Evolutionary conservation across 2,888 invertebrate species (phyloP).

Genomic region (Papilio demoleus): DNA sequence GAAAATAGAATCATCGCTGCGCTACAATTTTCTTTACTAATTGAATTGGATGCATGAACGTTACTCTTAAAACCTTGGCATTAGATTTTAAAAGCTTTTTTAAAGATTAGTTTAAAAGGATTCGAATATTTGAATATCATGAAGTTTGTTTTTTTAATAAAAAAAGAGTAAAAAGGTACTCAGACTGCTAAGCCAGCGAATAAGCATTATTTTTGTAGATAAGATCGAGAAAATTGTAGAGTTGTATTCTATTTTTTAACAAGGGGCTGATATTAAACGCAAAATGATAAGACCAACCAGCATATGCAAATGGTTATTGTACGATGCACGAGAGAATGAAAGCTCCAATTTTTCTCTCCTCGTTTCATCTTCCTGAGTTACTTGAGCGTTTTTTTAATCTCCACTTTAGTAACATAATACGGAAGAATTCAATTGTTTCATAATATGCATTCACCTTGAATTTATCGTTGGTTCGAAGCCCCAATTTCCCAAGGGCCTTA

Average conservation of each 20-base stretch:
- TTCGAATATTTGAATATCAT: conserved; percentile 10
- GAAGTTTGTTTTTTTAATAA: neutral
- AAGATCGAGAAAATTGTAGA: neutral
- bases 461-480: conserved; percentile 46
- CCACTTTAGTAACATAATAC: conserved; percentile 4
- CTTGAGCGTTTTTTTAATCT: neutral
- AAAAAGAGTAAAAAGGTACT: neutral
- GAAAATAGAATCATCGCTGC: conserved; percentile 71
- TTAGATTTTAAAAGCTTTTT: conserved; percentile 43
- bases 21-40: conserved; percentile 72
- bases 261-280: too few relatives aligned
- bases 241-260: neutral
- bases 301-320: too few relatives aligned
- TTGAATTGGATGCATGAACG: conserved; percentile 73
- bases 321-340: too few relatives aligned
- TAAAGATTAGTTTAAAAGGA: neutral
- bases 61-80: conserved; percentile 55
- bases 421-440: conserved; percentile 8
- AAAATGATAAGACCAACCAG: too few relatives aligned
- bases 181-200: neutral
- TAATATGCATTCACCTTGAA: conserved; percentile 38
- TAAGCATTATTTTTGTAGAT: neutral
- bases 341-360: too few relatives aligned
- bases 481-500: conserved; percentile 41
- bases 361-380: too few relatives aligned